Conservation (phyloP, 2,888 invertebrate genomes). For the Eupithecia dodoneata region DNA sequence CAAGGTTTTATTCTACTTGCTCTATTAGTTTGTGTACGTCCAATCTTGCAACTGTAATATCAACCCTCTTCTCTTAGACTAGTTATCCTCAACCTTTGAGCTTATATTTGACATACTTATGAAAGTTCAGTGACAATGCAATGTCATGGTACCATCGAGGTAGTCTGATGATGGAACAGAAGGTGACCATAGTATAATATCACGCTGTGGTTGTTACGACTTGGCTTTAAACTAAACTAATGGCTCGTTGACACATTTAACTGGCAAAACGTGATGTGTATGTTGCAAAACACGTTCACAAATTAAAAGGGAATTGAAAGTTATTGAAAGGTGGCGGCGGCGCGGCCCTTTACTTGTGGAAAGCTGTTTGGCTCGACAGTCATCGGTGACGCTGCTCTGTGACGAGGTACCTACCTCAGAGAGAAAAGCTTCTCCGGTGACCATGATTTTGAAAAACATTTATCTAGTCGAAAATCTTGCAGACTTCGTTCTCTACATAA, state of each 20-base stretch:
- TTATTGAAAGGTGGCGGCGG: slow-evolving; percentile 37
- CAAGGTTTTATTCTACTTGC: no score
- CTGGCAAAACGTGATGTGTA: slow-evolving; percentile 29
- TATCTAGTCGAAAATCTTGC: background rate
- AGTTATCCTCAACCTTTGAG: no score
- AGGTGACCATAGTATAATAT: background rate
- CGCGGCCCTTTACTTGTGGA: slow-evolving; percentile 57
- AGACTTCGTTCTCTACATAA: background rate
- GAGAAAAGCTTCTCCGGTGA: slow-evolving; percentile 52
- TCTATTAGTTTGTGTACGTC: no score
- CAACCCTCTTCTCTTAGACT: no score
- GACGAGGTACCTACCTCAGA: slow-evolving; percentile 47
- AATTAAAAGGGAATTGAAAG: slow-evolving; percentile 44
- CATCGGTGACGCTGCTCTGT: slow-evolving; percentile 51
- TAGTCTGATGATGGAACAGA: no score
- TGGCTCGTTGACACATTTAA: background rate
- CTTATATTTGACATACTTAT: no score
- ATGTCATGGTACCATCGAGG: no score
- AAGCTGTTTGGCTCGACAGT: slow-evolving; percentile 60
- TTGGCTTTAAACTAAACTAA: background rate
- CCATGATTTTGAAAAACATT: slow-evolving; percentile 26
- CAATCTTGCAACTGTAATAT: no score
- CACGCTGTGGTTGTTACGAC: background rate
- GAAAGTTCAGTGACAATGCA: no score
- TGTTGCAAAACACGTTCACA: slow-evolving; percentile 42